Conservation (phyloP, 2,113 vertebrate genomes). For the Daubentonia madagascariensis region DNA sequence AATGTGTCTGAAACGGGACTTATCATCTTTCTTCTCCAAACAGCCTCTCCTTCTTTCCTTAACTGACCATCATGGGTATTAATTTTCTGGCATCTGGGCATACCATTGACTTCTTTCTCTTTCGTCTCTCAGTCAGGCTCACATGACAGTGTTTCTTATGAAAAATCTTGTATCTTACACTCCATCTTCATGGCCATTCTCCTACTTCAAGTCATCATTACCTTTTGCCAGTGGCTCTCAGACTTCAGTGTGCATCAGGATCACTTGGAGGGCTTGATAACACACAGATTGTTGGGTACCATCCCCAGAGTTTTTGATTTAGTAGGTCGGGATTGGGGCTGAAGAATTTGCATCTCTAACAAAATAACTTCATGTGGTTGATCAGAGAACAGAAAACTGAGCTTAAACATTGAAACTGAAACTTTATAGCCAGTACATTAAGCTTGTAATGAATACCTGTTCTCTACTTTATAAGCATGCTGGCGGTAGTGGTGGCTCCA, state of each 20-base stretch:
- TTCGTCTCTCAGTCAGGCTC: background rate
- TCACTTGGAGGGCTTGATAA: background rate
- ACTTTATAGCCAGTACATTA: background rate
- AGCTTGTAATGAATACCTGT: background rate
- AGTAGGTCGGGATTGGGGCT: background rate
- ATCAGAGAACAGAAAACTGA: background rate
- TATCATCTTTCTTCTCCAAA: constrained; percentile 31
- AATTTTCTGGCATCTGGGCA: background rate
- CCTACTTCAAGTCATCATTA: background rate
- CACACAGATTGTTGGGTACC: background rate
- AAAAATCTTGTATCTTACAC: background rate
- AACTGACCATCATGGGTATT: constrained; percentile 42
- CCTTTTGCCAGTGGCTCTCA: background rate
- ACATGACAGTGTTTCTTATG: background rate
- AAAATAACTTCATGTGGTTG: background rate
- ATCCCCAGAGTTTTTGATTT: background rate
- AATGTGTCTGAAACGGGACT: constrained; percentile 26
- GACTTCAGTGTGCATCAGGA: too few relatives aligned
- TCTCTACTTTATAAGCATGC: background rate
- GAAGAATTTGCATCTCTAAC: background rate
- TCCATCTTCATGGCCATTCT: background rate
- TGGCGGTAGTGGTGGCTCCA: background rate
- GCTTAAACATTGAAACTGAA: background rate
- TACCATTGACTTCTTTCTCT: constrained; percentile 32
- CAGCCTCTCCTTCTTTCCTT: background rate